Evolutionary conservation across 2,113 vertebrate genomes (phyloP).

Genomic region (Octodon degus): DNA sequence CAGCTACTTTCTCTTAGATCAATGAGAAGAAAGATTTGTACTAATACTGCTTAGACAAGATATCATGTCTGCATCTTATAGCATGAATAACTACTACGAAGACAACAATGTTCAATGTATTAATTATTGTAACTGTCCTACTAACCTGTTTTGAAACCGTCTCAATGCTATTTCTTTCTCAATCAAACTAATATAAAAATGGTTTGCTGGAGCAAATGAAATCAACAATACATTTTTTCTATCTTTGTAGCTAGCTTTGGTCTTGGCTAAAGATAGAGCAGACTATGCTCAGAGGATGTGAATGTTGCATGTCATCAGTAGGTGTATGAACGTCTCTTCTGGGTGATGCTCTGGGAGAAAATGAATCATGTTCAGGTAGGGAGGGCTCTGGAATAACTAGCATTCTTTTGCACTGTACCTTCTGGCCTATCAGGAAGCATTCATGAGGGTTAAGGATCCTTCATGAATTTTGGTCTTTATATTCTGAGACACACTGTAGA

Average conservation of each 20-base stretch:
- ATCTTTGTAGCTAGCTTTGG: not conserved
- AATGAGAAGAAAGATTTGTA: too few species aligned
- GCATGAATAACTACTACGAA: too few species aligned
- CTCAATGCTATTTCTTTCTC: too few species aligned
- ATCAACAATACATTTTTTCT: not conserved
- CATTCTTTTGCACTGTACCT: not conserved
- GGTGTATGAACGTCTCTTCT: not conserved
- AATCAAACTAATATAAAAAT: too few species aligned
- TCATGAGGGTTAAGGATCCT: not conserved
- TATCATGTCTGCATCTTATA: too few species aligned
- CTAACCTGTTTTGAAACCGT: too few species aligned
- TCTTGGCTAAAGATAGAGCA: not conserved
- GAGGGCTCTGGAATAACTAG: not conserved
- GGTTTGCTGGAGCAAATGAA: not conserved
- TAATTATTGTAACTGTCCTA: too few species aligned
- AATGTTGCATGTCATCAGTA: not conserved
- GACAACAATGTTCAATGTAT: too few species aligned
- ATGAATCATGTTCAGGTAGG: not conserved
- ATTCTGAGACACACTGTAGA: not conserved
- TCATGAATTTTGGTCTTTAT: not conserved
- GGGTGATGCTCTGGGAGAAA: not conserved
- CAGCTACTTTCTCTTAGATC: too few species aligned
- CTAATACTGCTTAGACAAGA: too few species aligned
- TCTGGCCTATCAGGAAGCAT: fast-evolving
- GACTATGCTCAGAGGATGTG: not conserved